phyloP scores from a whole-genome alignment of 64 coral and sea anemone species.

The Dendrophyllia cribrosa region DNA sequence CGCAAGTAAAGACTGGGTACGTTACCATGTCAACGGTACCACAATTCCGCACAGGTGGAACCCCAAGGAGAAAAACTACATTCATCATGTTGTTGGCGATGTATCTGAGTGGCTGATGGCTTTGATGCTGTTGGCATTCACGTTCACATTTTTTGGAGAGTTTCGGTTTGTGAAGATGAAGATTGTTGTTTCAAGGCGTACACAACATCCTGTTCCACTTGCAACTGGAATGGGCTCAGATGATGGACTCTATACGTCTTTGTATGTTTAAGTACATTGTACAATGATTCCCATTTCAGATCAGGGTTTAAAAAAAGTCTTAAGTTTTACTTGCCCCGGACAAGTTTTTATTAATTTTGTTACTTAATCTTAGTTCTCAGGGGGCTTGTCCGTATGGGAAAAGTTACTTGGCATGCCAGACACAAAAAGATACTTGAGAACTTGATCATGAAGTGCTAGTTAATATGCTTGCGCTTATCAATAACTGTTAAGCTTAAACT shows the following conservation, averaged over 20 bases:
- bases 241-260: background rate
- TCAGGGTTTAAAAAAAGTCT: too few relatives aligned
- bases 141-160: slow-evolving; percentile 89
- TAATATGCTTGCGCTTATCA: too few relatives aligned
- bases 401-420: too few relatives aligned
- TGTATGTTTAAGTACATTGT: background rate
- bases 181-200: slow-evolving; percentile 67
- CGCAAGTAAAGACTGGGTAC: slow-evolving; percentile 41
- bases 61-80: slow-evolving; percentile 31
- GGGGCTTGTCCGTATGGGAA: too few relatives aligned
- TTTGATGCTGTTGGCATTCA: slow-evolving; percentile 60
- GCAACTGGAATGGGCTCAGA: slow-evolving; percentile 5
- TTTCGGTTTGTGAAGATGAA: slow-evolving; percentile 84
- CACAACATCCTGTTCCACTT: slow-evolving; percentile 59
- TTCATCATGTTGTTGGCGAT: slow-evolving; percentile 55
- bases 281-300: too few relatives aligned
- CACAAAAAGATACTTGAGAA: too few relatives aligned
- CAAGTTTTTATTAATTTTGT: too few relatives aligned
- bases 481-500: too few relatives aligned
- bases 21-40: background rate
- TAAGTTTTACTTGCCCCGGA: too few relatives aligned
- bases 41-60: slow-evolving; percentile 39
- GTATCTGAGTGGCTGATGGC: slow-evolving; percentile 78
- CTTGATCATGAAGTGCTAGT: too few relatives aligned
- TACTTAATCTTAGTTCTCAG: too few relatives aligned